Evolutionary conservation across 2,113 vertebrate genomes (phyloP), one percentile per base, ranked within the genome.

Genomic region (Climacteris rufus): DNA sequence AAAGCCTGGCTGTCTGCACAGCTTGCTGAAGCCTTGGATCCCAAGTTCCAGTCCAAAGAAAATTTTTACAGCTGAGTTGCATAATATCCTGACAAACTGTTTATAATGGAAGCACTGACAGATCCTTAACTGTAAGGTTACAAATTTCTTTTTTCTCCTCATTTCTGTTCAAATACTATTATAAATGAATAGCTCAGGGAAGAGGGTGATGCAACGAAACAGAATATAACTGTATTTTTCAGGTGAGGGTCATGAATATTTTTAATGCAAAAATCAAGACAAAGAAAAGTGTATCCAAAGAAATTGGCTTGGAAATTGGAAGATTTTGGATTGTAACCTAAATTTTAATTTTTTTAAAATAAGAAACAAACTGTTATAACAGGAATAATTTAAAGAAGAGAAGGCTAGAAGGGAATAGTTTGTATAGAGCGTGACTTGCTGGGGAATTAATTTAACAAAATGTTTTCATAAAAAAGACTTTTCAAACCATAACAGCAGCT

Each of bases 61-160:
- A 92, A 92, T 90, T 95, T 96, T 97, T 95, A 92, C 87, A 97
- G 95, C 90, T 70, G 78, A 92, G 60, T 96, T 97, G 94, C 95
- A 96, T 95, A 97, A 97, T 77, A 93, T 94, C 84, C 94, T 97
- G 86, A 97, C 90, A 96, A 95, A 95, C 88, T 94, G 93, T 96
- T 97, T 95, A 94, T 95, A 96, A 94, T 92, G 91, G 93, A 96
- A 96, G 95, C 91, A 90, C 65, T 95, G 84, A 95, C 89, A 87
- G 91, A 91, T 89, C 72, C 69, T 96, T 94, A 94, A 89, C 93
- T 87, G 78, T 83, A 83, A 15, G 68, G 60, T 83, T 95, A 63
- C 78, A 88, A 95, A 81, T 87, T 63, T 31, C 54, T 77, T 91
- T 84, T 83, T 82, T 35, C 56, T 88, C 78, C 56, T 93, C 39